Percentiles rank a stretch among this genome's conserved stretches.
phyloP scores from a whole-genome alignment of 2,888 invertebrate species.

The Tanypteryx hageni region DNA sequence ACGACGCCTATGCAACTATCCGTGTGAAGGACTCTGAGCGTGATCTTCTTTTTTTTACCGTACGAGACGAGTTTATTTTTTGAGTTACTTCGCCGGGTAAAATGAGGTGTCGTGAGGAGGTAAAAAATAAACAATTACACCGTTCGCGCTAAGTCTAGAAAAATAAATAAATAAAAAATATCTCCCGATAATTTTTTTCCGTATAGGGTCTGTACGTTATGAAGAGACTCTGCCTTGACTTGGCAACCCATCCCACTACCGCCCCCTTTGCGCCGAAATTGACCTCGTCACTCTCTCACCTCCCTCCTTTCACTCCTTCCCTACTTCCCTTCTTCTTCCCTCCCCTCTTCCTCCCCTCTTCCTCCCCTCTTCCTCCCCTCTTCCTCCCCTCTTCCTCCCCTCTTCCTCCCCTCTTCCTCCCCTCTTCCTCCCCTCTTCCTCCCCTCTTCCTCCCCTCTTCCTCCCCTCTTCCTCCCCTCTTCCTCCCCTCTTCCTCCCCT shows the following conservation, averaged over 20 bases:
- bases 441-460: not conserved
- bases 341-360: not conserved
- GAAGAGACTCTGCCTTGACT: not conserved
- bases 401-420: not conserved
- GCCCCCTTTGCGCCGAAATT: not conserved
- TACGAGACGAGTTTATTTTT: conserved; percentile 30
- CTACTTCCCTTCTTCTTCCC: not conserved
- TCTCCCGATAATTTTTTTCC: not conserved
- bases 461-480: not conserved
- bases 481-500: not conserved
- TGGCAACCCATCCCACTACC: too few species aligned
- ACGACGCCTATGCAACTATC: not conserved
- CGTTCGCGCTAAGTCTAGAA: not conserved
- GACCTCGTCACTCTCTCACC: not conserved
- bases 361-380: not conserved
- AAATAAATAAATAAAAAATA: not conserved
- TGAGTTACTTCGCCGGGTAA: not conserved
- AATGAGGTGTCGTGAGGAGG: not conserved
- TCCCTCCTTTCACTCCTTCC: not conserved
- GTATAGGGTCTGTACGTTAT: not conserved
- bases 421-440: not conserved
- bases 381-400: not conserved
- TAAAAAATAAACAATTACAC: not conserved
- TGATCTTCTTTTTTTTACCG: not conserved
- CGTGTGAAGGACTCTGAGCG: not conserved